A percentile compares a stretch with the other conserved stretches of the same genome.
These are phyloP conservation scores for Fistularia commersonii DNA, from an alignment of 2,797 vertebrate genomes.

Conservation along the genomic window DNA sequence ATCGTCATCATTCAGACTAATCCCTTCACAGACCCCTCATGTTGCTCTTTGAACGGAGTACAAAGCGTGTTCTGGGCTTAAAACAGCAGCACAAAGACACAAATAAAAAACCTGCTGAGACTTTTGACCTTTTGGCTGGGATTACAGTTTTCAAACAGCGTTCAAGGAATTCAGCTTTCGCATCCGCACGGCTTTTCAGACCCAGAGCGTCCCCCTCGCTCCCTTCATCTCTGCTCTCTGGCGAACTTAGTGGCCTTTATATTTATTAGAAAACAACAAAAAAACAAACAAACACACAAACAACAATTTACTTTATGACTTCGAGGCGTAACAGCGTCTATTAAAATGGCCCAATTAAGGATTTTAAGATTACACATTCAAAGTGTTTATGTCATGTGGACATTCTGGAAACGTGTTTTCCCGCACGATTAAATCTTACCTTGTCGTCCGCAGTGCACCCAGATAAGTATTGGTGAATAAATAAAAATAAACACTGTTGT, in stretches of 20 bases:
- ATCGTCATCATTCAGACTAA: slow-evolving; percentile 74
- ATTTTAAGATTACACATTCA: no score
- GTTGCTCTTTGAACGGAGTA: slow-evolving; percentile 78
- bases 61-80: slow-evolving; percentile 76
- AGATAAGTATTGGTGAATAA: no score
- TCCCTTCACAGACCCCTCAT: slow-evolving; percentile 78
- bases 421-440: no score
- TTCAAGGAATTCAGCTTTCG: slow-evolving; percentile 68
- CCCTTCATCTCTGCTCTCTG: slow-evolving; percentile 57
- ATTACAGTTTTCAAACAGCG: slow-evolving; percentile 77
- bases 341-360: no score
- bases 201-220: slow-evolving; percentile 37
- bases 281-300: no score
- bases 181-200: slow-evolving; percentile 60
- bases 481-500: no score
- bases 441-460: no score
- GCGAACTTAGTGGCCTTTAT: slow-evolving; percentile 52
- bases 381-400: no score
- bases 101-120: slow-evolving; percentile 73
- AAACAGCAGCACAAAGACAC: slow-evolving; percentile 76
- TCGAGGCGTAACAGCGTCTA: not conserved
- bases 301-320: not conserved
- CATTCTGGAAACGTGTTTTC: no score
- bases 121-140: slow-evolving; percentile 74
- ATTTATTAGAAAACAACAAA: no score